Evolutionary conservation across 2,888 invertebrate genomes (phyloP), one percentile per base, ranked within the genome.

Genomic region (Scotopteryx bipunctaria): DNA sequence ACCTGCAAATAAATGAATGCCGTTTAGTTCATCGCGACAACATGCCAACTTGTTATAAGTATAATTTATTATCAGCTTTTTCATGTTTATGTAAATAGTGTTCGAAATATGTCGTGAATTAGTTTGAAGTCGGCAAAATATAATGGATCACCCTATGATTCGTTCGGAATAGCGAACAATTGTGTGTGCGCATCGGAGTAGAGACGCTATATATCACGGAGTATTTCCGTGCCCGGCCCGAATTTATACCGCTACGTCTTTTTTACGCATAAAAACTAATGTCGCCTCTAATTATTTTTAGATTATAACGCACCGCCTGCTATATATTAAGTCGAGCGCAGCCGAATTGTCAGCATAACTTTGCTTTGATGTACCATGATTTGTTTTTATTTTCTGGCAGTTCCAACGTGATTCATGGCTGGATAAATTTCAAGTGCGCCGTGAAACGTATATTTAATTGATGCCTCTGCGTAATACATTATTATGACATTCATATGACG

Each of bases 191-290:
- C 69, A 67, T 71, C 73, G 73, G 69, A 73, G 75, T 73, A 72
- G 69, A 73, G 75, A 71, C 71, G 78, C 78, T 67, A 86, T 88
- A 88, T 81, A 87, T 89, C 86, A 86, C 79, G 56, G 63, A 62
- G 80, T 88, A 90, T 90, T 89, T 89, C 82, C 82, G 89, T 88
- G 75, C 62, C 73, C 77, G 71, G 57, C 75, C 72, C 73, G 72
- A 71, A 69, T 72, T 75, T 73, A 72, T 76, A 81, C 78, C 76
- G 69, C 76, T 76, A 76, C 78, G 77, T 83, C 83, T 88, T 88
- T 88, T 90, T 89, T 88, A 89, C 82, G 83, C 83, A 82, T 86
- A 88, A 90, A 89, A 89, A 90, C 89, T 85, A 88, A 88, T 88
- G 88, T 86, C 87, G 78, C 78, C 77, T 85, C 86, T 90, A 89